Percentiles rank a stretch among this genome's conserved stretches.
Evolutionary conservation across 2,888 invertebrate genomes (phyloP).

Genomic region (Chrysolina haemoptera): DNA sequence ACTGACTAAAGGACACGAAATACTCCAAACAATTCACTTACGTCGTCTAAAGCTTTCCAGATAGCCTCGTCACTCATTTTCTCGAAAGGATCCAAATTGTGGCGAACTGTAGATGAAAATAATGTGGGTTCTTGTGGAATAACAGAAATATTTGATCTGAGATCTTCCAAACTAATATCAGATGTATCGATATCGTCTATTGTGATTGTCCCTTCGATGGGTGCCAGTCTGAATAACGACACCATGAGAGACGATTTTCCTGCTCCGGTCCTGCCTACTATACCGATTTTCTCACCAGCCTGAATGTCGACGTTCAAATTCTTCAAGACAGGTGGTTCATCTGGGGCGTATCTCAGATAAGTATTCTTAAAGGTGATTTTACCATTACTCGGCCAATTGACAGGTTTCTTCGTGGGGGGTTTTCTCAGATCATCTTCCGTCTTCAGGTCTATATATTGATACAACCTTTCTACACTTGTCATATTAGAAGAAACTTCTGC

Average conservation of each 20-base stretch:
- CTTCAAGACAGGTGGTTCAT: conserved; percentile 79
- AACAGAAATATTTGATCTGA: conserved; percentile 87
- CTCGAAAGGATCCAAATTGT: conserved; percentile 89
- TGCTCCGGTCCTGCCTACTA: conserved; percentile 92
- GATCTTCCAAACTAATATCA: conserved; percentile 81
- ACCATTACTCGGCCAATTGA: conserved; percentile 76
- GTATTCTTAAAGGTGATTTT: conserved; percentile 75
- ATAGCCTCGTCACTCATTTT: conserved; percentile 81
- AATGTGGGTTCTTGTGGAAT: conserved; percentile 89
- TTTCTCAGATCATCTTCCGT: conserved; percentile 78
- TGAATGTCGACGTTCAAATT: conserved; percentile 77
- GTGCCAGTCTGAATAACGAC: conserved; percentile 85
- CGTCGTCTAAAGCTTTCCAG: conserved; percentile 84
- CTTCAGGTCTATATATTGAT: conserved; percentile 82
- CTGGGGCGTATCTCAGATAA: conserved; percentile 75
- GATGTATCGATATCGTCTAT: conserved; percentile 83
- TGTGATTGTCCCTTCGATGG: conserved; percentile 79
- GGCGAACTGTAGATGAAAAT: conserved; percentile 85
- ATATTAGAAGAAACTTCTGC: conserved; percentile 83
- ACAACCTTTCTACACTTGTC: conserved; percentile 85
- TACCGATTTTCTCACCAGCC: conserved; percentile 81
- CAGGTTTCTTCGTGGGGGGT: conserved; percentile 66
- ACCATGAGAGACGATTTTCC: conserved; percentile 88
- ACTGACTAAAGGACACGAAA: neutral
- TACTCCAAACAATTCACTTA: conserved; percentile 26